A percentile compares a stretch with the other conserved stretches of the same genome.
phyloP scores from a whole-genome alignment of 1,140 invertebrate species.

The Formica exsecta region DNA sequence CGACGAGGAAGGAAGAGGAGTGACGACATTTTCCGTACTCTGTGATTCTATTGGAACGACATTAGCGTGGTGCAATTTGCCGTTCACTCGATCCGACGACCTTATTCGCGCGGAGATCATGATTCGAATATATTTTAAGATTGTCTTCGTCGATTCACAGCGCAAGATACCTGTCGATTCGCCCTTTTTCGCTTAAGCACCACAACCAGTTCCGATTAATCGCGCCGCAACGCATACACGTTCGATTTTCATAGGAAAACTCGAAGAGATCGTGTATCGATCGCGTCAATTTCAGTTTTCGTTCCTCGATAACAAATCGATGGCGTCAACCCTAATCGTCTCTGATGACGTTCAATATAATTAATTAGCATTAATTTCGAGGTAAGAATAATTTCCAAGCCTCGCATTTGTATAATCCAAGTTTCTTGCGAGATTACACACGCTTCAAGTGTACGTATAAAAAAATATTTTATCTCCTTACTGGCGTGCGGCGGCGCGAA shows the following conservation, averaged over 20 bases:
- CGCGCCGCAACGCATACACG: constrained; percentile 16
- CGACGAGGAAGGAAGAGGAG: too few relatives aligned
- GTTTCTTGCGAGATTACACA: neutral
- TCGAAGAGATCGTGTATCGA: neutral
- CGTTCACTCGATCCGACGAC: constrained; percentile 26
- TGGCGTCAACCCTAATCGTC: neutral
- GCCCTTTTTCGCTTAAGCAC: constrained; percentile 57
- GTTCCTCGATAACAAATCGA: constrained; percentile 32
- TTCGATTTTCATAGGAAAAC: constrained; percentile 39
- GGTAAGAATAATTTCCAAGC: constrained; percentile 16
- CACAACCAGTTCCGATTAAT: constrained; percentile 62
- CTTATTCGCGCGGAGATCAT: constrained; percentile 43
- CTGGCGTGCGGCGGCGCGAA: constrained; percentile 30
- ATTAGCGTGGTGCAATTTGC: constrained; percentile 9
- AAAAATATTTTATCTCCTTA: constrained; percentile 67
- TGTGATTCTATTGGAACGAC: neutral
- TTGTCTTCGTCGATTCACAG: constrained; percentile 64
- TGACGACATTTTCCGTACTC: neutral
- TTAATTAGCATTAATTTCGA: constrained; percentile 40
- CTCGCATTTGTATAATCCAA: constrained; percentile 41
- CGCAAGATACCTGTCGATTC: constrained; percentile 54
- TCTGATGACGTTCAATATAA: neutral
- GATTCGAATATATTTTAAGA: constrained; percentile 48
- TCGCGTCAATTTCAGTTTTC: constrained; percentile 22
- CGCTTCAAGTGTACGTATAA: constrained; percentile 56